Conservation (phyloP, 1,140 invertebrate species). For the Nautilus pompilius region DNA sequence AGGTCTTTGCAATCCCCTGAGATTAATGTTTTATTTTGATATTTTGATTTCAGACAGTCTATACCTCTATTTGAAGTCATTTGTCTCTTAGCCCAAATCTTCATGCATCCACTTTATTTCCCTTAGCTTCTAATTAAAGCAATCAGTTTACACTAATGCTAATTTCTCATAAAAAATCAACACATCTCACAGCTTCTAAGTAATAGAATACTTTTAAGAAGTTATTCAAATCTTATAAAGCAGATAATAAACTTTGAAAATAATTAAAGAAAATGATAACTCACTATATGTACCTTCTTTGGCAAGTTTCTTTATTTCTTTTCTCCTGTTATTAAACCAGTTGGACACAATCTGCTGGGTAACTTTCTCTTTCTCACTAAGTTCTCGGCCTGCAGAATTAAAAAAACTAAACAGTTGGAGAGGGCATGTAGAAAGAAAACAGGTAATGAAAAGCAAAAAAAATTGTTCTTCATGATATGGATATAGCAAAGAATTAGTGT, state of each 20-base stretch:
- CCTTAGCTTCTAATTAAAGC: too few relatives aligned
- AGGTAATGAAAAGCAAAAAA: background rate
- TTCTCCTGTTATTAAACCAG: slow-evolving; percentile 57
- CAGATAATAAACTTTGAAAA: background rate
- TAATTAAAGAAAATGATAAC: background rate
- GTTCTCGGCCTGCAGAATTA: slow-evolving; percentile 29
- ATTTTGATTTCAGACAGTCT: too few relatives aligned
- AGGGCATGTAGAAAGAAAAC: background rate
- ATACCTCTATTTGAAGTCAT: too few relatives aligned
- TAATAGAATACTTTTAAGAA: background rate
- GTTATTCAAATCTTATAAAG: background rate
- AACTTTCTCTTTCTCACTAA: slow-evolving; percentile 49
- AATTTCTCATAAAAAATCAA: background rate
- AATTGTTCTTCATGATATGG: background rate
- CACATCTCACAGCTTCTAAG: background rate
- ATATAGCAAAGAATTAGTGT: too few relatives aligned
- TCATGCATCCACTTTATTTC: too few relatives aligned
- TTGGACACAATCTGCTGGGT: slow-evolving; percentile 52
- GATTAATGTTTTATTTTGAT: too few relatives aligned
- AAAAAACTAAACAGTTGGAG: background rate
- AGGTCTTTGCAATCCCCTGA: too few relatives aligned
- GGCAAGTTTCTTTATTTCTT: slow-evolving; percentile 51
- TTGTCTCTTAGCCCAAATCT: too few relatives aligned
- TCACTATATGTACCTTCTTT: slow-evolving; percentile 27
- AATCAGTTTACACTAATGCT: too few relatives aligned